These are phyloP conservation scores for Archips crataeganus DNA, from an alignment of 2,888 invertebrate species.

Conservation along the genomic window DNA sequence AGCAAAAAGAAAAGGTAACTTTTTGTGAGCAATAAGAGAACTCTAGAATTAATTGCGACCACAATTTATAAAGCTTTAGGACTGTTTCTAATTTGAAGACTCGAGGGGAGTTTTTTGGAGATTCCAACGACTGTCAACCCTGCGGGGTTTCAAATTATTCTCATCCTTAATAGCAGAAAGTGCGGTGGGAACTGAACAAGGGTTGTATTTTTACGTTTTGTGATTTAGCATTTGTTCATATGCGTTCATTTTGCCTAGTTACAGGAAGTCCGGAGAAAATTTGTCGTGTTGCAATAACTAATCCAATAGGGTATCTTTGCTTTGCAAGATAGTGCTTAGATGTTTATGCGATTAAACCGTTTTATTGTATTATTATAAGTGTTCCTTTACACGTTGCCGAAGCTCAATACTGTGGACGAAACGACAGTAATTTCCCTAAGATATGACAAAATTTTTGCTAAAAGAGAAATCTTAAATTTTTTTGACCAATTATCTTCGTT, in stretches of 20 bases:
- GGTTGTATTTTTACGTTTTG: constrained; percentile 2
- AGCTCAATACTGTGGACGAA: too few relatives aligned
- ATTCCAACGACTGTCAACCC: constrained; percentile 13
- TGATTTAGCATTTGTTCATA: not conserved
- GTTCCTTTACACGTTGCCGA: too few relatives aligned
- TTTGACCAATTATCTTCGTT: too few relatives aligned
- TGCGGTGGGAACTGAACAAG: not conserved
- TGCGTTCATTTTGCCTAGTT: not conserved
- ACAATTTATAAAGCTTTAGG: constrained; percentile 9
- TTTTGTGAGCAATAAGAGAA: not conserved
- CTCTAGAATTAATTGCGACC: constrained; percentile 8
- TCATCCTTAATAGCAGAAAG: constrained; percentile 5
- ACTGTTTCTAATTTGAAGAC: constrained; percentile 15
- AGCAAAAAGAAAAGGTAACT: not conserved
- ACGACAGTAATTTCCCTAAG: too few relatives aligned
- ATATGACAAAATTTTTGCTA: too few relatives aligned
- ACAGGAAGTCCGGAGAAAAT: too few relatives aligned
- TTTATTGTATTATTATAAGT: too few relatives aligned
- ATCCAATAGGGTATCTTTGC: too few relatives aligned
- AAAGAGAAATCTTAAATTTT: too few relatives aligned
- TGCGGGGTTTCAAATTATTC: constrained; percentile 25
- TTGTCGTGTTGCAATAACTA: too few relatives aligned
- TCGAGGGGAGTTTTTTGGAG: constrained; percentile 23
- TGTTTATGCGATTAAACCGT: too few relatives aligned
- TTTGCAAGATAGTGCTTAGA: too few relatives aligned